phyloP scores from a whole-genome alignment of 2,113 vertebrate genomes.

The Eurypyga helias region DNA sequence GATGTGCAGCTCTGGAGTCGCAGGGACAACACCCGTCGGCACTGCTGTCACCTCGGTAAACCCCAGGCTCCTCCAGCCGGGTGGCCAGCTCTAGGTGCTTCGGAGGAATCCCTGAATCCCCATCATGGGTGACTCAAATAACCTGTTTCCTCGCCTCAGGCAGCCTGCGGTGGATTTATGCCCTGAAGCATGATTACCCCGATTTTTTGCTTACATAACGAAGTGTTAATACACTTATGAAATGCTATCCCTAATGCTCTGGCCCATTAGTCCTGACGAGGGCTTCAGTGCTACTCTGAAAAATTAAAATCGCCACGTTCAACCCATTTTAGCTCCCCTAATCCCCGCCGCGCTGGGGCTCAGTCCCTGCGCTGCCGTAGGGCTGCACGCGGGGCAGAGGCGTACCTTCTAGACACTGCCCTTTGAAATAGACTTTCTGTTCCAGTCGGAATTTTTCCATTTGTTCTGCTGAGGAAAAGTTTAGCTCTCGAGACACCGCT shows the following conservation, averaged over 20 bases:
- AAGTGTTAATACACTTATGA: slow-evolving; percentile 69
- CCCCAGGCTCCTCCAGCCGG: neutral
- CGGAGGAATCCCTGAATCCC: neutral
- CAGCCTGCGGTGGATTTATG: slow-evolving; percentile 50
- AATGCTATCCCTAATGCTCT: slow-evolving; percentile 51
- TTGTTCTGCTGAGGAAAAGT: slow-evolving; percentile 97
- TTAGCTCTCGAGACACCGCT: slow-evolving; percentile 96
- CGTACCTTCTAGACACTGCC: slow-evolving; percentile 98
- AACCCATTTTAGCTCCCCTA: neutral
- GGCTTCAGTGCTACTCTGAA: slow-evolving; percentile 17
- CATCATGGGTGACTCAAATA: neutral
- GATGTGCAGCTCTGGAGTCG: neutral
- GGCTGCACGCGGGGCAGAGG: neutral
- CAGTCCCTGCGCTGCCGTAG: neutral
- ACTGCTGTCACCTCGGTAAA: neutral
- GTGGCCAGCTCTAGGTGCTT: neutral
- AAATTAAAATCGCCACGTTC: neutral
- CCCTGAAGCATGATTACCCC: slow-evolving; percentile 48
- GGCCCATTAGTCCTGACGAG: slow-evolving; percentile 25
- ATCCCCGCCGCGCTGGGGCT: neutral
- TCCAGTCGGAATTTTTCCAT: slow-evolving; percentile 99
- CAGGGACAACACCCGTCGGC: neutral
- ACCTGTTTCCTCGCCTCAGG: neutral
- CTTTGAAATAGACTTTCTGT: slow-evolving; percentile 99
- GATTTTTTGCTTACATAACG: slow-evolving; percentile 59